Evolutionary conservation across 2,888 invertebrate genomes (phyloP).

Genomic region (Agrochola lota): DNA sequence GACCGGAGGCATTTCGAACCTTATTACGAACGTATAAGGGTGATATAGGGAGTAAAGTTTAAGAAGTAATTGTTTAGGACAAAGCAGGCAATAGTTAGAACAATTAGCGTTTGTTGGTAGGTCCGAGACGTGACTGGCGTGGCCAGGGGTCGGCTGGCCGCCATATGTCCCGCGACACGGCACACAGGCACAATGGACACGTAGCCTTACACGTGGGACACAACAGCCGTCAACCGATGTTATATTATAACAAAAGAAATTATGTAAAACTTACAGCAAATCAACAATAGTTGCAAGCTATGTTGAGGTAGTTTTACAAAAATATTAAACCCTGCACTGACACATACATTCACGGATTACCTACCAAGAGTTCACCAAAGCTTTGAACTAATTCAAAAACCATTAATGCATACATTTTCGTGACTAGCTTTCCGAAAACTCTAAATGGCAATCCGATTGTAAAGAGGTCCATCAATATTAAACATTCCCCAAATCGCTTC

Average conservation of each 20-base stretch:
- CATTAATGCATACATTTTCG: background rate
- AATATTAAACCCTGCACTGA: background rate
- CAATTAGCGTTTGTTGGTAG: conserved; percentile 79
- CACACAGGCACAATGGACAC: conserved; percentile 41
- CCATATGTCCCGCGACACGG: conserved; percentile 70
- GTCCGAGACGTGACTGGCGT: conserved; percentile 72
- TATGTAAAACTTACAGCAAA: conserved; percentile 5
- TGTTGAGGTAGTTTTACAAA: background rate
- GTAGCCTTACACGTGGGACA: conserved; percentile 45
- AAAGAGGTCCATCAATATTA: background rate
- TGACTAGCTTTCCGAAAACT: background rate
- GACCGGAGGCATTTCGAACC: conserved; percentile 45
- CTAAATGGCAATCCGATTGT: background rate
- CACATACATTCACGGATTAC: background rate
- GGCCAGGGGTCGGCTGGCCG: conserved; percentile 71
- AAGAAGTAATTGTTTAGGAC: conserved; percentile 68
- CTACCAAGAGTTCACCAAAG: background rate
- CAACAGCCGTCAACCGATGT: background rate
- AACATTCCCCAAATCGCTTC: background rate
- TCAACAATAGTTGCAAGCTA: background rate
- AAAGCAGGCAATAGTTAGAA: conserved; percentile 72
- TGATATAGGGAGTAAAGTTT: conserved; percentile 47
- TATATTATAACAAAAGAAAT: conserved; percentile 1
- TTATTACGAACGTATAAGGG: conserved; percentile 46
- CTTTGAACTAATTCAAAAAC: background rate